Conservation (phyloP, 2,888 invertebrate genomes). For the Rhamnusium bicolor region DNA sequence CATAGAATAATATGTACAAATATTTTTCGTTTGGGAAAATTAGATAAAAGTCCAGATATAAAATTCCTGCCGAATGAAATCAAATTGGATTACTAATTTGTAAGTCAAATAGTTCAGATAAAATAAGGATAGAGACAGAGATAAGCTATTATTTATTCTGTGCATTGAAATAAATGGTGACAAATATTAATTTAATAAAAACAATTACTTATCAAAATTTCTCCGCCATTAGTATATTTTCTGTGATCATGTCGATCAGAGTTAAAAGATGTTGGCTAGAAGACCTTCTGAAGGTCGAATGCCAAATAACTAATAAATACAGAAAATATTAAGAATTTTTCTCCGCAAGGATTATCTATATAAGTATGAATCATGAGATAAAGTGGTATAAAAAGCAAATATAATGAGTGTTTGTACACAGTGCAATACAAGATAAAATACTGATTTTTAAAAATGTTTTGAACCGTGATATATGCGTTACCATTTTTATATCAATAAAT, state of each 20-base stretch:
- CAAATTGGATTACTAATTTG: neutral
- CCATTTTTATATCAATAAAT: too few species aligned
- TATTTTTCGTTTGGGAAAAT: too few species aligned
- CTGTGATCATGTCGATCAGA: neutral
- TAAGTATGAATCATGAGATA: neutral
- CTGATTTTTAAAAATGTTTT: too few species aligned
- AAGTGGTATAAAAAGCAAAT: too few species aligned
- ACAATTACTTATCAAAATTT: neutral
- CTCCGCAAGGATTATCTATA: neutral
- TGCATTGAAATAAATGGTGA: neutral
- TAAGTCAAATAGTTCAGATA: neutral
- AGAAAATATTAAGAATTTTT: neutral
- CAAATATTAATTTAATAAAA: neutral
- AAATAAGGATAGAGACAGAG: neutral
- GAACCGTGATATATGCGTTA: too few species aligned
- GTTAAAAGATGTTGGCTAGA: neutral
- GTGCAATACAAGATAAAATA: too few species aligned
- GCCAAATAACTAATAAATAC: neutral
- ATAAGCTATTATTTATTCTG: neutral
- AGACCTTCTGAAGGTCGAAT: neutral
- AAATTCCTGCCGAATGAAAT: too few species aligned
- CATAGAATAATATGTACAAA: too few species aligned
- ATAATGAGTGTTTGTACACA: too few species aligned
- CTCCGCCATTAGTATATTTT: neutral
- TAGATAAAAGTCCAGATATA: too few species aligned